Percentiles rank a stretch among this genome's conserved stretches.
Conservation (phyloP, 1,140 invertebrate genomes). For the Diabrotica undecimpunctata region DNA sequence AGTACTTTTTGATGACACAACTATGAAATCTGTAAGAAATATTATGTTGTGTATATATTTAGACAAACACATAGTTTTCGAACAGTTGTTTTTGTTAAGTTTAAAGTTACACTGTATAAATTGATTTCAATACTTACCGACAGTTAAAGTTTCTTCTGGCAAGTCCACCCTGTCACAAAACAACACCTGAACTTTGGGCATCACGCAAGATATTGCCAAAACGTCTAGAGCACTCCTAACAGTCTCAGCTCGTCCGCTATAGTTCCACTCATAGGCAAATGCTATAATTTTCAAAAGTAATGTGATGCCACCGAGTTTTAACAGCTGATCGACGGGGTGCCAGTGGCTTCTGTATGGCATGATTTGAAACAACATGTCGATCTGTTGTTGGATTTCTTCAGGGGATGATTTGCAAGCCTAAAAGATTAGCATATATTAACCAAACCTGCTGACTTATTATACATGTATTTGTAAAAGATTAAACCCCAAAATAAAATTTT, state of each 20-base stretch:
- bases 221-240: conserved; percentile 86
- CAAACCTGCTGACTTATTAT: neutral
- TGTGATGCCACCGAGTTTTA: conserved; percentile 79
- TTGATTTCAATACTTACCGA: conserved; percentile 51
- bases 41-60: no score
- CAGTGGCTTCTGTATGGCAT: conserved; percentile 75
- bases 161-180: conserved; percentile 76
- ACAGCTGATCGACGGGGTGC: conserved; percentile 81
- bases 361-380: conserved; percentile 74
- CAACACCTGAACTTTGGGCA: conserved; percentile 79
- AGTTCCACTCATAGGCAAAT: conserved; percentile 89
- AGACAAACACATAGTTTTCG: no score
- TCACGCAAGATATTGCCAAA: conserved; percentile 83
- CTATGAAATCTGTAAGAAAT: no score
- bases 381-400: conserved; percentile 80
- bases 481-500: no score
- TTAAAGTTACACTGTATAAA: neutral
- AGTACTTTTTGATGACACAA: no score
- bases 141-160: conserved; percentile 68
- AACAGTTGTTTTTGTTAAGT: no score
- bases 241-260: conserved; percentile 82
- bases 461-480: no score
- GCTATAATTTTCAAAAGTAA: conserved; percentile 83
- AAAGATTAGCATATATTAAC: conserved; percentile 21
- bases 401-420: conserved; percentile 66